Percentiles rank a stretch among this genome's conserved stretches.
Evolutionary conservation across 2,888 invertebrate genomes (phyloP).

Genomic region (Limnephilus marmoratus): DNA sequence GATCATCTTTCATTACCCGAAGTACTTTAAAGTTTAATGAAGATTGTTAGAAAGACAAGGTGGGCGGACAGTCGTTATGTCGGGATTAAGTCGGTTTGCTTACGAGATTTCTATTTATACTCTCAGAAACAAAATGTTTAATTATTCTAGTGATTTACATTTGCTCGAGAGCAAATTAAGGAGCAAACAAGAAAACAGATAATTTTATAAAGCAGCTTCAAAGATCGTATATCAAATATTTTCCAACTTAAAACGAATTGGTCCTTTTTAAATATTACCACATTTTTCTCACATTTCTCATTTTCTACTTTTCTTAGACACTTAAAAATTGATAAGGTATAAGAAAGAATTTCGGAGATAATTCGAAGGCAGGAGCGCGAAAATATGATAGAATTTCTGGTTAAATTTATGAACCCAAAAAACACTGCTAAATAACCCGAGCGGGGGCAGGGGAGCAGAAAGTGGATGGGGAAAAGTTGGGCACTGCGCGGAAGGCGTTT

Average conservation of each 20-base stretch:
- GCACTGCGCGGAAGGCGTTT: background rate
- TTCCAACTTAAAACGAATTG: background rate
- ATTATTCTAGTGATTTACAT: background rate
- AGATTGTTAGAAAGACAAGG: background rate
- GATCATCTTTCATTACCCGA: background rate
- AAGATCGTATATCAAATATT: background rate
- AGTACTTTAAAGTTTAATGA: background rate
- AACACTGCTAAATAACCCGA: background rate
- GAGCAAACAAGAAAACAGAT: background rate
- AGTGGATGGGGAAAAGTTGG: background rate
- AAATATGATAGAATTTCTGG: conserved; percentile 12
- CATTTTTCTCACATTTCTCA: background rate
- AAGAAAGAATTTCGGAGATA: conserved; percentile 12
- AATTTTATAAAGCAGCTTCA: background rate
- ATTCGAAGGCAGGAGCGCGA: background rate
- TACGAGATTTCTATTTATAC: background rate
- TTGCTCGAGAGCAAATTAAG: background rate
- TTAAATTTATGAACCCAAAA: conserved; percentile 19
- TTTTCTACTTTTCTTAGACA: background rate
- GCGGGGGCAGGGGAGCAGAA: background rate
- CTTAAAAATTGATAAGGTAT: background rate
- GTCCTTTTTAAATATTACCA: background rate
- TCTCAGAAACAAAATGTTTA: background rate
- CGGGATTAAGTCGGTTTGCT: background rate
- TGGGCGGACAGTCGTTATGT: background rate